Conservation (phyloP, 2,888 invertebrate species). For the Boloria euphrosyne region DNA sequence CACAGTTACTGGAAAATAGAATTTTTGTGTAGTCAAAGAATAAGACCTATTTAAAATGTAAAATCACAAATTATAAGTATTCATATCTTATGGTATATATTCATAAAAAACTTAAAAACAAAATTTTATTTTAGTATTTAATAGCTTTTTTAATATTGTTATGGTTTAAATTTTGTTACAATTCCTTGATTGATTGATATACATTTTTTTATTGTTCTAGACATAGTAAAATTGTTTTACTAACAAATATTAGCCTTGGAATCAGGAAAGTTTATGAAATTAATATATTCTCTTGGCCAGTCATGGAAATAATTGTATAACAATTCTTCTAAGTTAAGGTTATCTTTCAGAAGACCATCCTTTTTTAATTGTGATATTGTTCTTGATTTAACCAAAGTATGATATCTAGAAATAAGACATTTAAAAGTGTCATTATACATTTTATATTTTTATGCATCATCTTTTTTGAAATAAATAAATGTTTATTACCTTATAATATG, state of each 20-base stretch:
- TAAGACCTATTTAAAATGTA: no score
- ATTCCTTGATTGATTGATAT: no score
- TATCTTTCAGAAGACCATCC: conserved; percentile 55
- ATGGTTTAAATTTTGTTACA: no score
- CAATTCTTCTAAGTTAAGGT: conserved; percentile 58
- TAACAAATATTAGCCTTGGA: conserved; percentile 61
- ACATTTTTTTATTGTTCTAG: no score
- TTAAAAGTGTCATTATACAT: background rate
- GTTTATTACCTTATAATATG: conserved; percentile 64
- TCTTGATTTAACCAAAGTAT: conserved; percentile 63
- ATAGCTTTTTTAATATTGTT: no score
- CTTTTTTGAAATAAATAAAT: background rate
- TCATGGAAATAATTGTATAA: conserved; percentile 57
- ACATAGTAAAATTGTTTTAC: conserved; percentile 40
- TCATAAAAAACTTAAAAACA: no score
- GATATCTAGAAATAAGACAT: conserved; percentile 57
- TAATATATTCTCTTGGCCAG: conserved; percentile 60
- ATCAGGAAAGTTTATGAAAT: conserved; percentile 55
- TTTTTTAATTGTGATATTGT: conserved; percentile 64
- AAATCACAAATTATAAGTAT: no score
- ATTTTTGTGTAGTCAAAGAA: no score
- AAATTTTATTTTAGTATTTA: no score
- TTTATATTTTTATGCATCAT: background rate
- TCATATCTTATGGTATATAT: no score
- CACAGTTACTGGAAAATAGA: conserved; percentile 59